phyloP scores from a whole-genome alignment of 1,140 invertebrate genomes.

The Ostrea edulis region DNA sequence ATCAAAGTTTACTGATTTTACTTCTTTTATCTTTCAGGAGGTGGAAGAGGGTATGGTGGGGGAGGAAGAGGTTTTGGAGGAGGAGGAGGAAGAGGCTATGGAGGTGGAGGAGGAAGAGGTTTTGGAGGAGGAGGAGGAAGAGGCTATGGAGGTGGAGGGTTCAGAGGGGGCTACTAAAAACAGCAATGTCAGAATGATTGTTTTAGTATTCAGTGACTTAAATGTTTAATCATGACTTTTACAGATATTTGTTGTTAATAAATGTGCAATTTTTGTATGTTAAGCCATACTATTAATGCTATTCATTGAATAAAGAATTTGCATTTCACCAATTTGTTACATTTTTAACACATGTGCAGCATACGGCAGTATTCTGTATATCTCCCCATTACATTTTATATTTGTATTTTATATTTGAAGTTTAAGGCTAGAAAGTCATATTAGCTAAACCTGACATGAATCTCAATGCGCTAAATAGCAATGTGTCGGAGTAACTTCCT shows the following conservation, averaged over 20 bases:
- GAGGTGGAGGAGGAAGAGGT: conserved; percentile 9
- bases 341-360: no score
- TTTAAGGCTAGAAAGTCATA: no score
- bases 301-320: not conserved
- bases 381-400: no score
- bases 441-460: no score
- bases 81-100: not conserved
- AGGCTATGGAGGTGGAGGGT: not conserved
- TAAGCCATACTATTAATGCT: not conserved
- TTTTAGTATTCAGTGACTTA: not conserved
- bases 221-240: not conserved
- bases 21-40: not conserved
- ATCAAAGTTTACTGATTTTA: not conserved
- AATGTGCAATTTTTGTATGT: not conserved
- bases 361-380: no score
- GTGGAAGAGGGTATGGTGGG: not conserved
- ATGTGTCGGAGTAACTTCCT: no score
- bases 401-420: no score
- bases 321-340: not conserved
- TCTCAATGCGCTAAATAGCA: no score
- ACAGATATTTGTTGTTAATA: not conserved
- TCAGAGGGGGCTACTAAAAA: conserved; percentile 22
- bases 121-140: conserved; percentile 16
- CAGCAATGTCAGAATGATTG: not conserved
- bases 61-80: conserved; percentile 29